Conservation (phyloP, 1,140 invertebrate genomes). For the Campoletis sonorensis region DNA sequence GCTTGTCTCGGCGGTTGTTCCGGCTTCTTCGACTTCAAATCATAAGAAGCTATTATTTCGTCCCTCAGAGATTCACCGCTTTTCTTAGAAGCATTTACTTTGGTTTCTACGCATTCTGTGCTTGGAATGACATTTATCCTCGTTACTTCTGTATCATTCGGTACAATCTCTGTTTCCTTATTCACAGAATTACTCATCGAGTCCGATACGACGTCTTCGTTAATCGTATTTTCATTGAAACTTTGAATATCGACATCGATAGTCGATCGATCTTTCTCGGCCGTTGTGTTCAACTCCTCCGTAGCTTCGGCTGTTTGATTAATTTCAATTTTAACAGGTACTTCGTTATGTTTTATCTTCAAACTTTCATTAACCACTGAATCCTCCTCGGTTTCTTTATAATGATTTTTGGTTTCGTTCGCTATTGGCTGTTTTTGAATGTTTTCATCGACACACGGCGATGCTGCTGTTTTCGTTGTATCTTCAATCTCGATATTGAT, state of each 20-base stretch:
- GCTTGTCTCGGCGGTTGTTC: conserved; percentile 53
- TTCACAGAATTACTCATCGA: not conserved
- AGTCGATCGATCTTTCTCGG: not conserved
- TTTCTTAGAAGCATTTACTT: conserved; percentile 7
- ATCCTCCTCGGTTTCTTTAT: not conserved
- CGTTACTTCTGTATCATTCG: not conserved
- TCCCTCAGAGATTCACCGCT: not conserved
- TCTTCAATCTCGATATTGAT: not conserved
- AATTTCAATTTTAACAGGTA: conserved; percentile 6
- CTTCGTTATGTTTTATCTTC: not conserved
- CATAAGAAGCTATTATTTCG: not conserved
- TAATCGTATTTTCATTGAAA: too few species aligned
- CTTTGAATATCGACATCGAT: not conserved
- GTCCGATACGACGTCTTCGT: too few species aligned
- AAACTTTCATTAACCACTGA: not conserved
- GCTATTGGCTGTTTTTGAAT: not conserved
- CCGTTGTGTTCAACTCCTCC: not conserved
- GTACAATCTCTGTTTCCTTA: not conserved
- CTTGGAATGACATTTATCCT: not conserved
- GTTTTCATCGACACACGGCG: not conserved
- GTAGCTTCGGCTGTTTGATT: not conserved
- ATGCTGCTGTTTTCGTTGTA: not conserved
- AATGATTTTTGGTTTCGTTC: not conserved
- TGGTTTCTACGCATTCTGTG: not conserved
- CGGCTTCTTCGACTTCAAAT: conserved; percentile 24